Evolutionary conservation across 2,113 vertebrate genomes (phyloP).

Genomic region (Alces alces): DNA sequence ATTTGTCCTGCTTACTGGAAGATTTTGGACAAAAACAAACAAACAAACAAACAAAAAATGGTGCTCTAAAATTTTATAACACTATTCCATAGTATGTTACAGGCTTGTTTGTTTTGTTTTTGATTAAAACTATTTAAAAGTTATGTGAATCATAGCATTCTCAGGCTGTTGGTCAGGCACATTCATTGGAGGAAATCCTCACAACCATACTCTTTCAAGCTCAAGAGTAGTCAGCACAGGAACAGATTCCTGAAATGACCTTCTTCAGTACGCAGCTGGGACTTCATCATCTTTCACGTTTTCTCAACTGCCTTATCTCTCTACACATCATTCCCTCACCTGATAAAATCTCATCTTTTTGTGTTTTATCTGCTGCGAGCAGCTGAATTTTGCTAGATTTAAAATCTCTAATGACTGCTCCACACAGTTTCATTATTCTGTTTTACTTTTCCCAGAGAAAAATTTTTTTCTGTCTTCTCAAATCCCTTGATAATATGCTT

Average conservation of each 20-base stretch:
- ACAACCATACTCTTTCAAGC: fast-evolving
- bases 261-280: not conserved
- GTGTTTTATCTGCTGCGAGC: not conserved
- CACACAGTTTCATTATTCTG: fast-evolving
- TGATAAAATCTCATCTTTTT: not conserved
- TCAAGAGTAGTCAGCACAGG: not conserved
- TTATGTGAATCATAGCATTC: not conserved
- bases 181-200: not conserved
- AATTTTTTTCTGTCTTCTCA: not conserved
- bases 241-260: not conserved
- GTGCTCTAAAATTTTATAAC: not conserved
- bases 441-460: not conserved
- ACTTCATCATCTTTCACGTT: not conserved
- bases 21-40: not conserved
- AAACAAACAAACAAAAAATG: not conserved
- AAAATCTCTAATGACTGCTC: not conserved
- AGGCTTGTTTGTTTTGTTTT: not conserved
- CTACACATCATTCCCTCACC: not conserved
- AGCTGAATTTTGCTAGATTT: not conserved
- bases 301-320: not conserved
- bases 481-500: not conserved
- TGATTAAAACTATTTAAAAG: not conserved
- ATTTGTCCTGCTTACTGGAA: not conserved
- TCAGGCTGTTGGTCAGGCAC: not conserved
- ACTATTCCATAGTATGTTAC: no score